Percentiles rank a stretch among this genome's conserved stretches.
Conservation (phyloP, 2,113 vertebrate species). For the Porphyrio hochstetteri region DNA sequence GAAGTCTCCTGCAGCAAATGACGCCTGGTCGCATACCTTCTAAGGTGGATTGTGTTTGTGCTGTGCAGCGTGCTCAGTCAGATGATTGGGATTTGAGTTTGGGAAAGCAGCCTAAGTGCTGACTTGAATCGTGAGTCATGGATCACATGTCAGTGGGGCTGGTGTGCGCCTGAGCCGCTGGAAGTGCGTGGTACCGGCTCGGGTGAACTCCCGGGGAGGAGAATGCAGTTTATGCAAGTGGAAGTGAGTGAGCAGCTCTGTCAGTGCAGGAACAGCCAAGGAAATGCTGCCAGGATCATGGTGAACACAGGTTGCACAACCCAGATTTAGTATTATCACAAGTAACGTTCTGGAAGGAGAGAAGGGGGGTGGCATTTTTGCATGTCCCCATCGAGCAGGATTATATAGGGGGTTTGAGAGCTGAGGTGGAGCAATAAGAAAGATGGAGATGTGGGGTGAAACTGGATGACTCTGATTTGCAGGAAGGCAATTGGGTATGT, state of each 20-base stretch:
- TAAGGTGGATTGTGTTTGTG: background rate
- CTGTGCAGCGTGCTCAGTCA: background rate
- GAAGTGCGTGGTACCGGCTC: rapidly evolving
- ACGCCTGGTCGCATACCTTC: background rate
- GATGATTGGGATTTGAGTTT: conserved; percentile 43
- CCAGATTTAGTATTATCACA: background rate
- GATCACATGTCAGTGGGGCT: background rate
- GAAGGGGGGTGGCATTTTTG: background rate
- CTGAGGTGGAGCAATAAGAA: background rate
- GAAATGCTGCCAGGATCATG: background rate
- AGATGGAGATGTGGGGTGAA: background rate
- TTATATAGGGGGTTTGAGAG: background rate
- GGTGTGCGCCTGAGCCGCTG: background rate
- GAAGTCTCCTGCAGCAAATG: background rate
- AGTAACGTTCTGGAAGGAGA: background rate
- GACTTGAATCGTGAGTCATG: background rate
- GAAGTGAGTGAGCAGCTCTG: background rate
- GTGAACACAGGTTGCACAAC: background rate
- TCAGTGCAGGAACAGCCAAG: background rate
- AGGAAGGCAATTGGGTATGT: background rate
- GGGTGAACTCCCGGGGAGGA: background rate
- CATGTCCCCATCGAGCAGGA: rapidly evolving
- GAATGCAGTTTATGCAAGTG: background rate
- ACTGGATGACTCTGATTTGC: background rate
- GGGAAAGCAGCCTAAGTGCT: conserved; percentile 47